These are phyloP conservation scores for Diarsia dahlii DNA, from an alignment of 2,888 invertebrate species.

Conservation along the genomic window DNA sequence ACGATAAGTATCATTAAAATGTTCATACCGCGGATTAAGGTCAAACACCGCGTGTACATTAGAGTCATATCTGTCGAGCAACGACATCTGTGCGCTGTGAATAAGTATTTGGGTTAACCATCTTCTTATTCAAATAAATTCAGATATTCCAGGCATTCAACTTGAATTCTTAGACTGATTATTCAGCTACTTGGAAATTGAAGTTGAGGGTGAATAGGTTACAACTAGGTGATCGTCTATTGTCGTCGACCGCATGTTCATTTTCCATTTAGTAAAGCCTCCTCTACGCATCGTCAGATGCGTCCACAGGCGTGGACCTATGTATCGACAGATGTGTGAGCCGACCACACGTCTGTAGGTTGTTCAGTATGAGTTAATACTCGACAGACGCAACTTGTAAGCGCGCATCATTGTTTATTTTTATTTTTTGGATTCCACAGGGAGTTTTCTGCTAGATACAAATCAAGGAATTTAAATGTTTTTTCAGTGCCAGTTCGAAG, in stretches of 20 bases:
- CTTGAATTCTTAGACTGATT: conserved; percentile 27
- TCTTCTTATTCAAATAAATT: conserved; percentile 39
- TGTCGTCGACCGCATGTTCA: background rate
- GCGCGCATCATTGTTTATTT: too few species aligned
- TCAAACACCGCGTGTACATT: conserved; percentile 36
- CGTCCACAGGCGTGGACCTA: too few species aligned
- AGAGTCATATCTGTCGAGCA: conserved; percentile 17
- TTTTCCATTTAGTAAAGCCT: too few species aligned
- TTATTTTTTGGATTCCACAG: too few species aligned
- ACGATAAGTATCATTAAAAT: conserved; percentile 36
- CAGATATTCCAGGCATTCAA: conserved; percentile 15
- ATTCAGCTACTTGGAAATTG: conserved; percentile 16
- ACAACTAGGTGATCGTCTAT: background rate
- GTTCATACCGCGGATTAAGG: conserved; percentile 49
- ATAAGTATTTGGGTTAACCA: conserved; percentile 42
- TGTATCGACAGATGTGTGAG: too few species aligned
- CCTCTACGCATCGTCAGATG: too few species aligned
- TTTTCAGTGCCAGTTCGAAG: too few species aligned
- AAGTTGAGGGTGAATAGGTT: background rate
- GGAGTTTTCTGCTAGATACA: too few species aligned
- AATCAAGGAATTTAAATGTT: too few species aligned
- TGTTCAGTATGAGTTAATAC: too few species aligned
- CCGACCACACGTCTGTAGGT: too few species aligned
- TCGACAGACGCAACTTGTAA: too few species aligned
- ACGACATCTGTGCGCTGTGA: conserved; percentile 31